Base-by-base conservation (phyloP, 2,113 vertebrate species). In the Toxotes jaculatrix region DNA sequence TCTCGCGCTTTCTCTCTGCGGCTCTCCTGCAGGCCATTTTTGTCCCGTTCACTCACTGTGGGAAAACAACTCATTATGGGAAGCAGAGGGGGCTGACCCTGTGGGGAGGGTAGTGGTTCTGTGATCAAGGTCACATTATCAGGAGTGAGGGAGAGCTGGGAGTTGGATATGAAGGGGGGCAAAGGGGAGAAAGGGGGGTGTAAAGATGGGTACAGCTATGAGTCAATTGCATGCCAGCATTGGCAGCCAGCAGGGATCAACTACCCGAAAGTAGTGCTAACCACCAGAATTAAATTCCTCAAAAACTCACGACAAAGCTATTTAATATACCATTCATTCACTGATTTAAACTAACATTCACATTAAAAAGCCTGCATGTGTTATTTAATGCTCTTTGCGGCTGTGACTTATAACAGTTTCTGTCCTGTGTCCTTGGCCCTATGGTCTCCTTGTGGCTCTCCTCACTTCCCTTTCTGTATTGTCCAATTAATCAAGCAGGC, bases 61-160 rank as follows among this genome's bases (percentile, higher is more conserved):
- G 94, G 94, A 95, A 95, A 94, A 94, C 91, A 93, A 93, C 88
- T 95, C 94, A 94, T 95, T 95, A 94, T 92, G 85, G 85, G 76
- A 73, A 67, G 78, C 51, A 56, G 23, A 0, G 72, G 55, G 80
- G 68, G 80, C 63, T 85, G 87, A 88, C 79, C 81, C 85, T 57
- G 82, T 47, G 80, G 83, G 83, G 85, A 88, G 87, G 78, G 84
- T 67, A 61, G 83, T 61, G 59, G 81, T 36, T 79, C 84, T 91
- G 80, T 88, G 87, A 93, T 93, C 90, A 93, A 93, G 93, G 92
- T 95, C 92, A 92, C 87, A 91, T 92, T 93, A 91, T 92, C 89
- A 84, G 74, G 79, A 65, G 64, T 78, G 66, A 75, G 79, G 66
- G 71, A 80, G 80, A 72, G 53, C 40, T 62, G 23, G 53, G 62